Percentiles rank a stretch among this genome's conserved stretches.
phyloP scores from a whole-genome alignment of 2,888 invertebrate species.

The Pedicia rivosa region DNA sequence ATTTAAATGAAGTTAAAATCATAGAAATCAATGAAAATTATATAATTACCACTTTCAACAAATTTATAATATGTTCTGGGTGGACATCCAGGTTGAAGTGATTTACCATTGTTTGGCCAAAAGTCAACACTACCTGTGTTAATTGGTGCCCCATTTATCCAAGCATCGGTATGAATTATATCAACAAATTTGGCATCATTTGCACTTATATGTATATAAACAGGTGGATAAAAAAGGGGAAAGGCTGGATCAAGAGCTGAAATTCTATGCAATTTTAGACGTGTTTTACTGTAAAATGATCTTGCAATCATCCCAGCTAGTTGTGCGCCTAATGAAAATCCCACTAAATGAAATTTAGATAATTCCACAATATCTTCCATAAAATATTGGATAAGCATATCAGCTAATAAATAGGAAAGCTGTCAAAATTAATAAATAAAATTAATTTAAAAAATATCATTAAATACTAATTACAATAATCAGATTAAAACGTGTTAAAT shows the following conservation, averaged over 20 bases:
- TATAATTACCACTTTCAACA: constrained; percentile 22
- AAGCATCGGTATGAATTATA: constrained; percentile 45
- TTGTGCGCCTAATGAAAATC: constrained; percentile 29
- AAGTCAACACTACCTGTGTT: constrained; percentile 36
- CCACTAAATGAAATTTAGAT: constrained; percentile 23
- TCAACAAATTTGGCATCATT: constrained; percentile 38
- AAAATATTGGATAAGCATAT: too few relatives aligned
- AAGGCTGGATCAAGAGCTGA: constrained; percentile 14
- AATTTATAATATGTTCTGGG: constrained; percentile 24
- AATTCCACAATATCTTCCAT: too few relatives aligned
- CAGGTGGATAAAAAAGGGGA: constrained; percentile 12
- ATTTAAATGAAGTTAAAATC: too few relatives aligned
- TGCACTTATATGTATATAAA: background rate
- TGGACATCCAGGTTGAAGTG: constrained; percentile 15
- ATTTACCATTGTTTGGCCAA: constrained; percentile 18
- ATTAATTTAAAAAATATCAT: too few relatives aligned
- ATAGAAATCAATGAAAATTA: too few relatives aligned
- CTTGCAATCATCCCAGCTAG: constrained; percentile 19
- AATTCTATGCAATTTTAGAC: constrained; percentile 7
- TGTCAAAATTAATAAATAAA: too few relatives aligned
- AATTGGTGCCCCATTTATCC: constrained; percentile 35
- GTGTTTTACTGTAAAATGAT: constrained; percentile 13
- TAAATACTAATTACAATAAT: too few relatives aligned
- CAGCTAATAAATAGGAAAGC: too few relatives aligned
- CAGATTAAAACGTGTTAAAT: too few relatives aligned